Base-by-base conservation (phyloP, 2,888 invertebrate species). In the Plagodis pulveraria region DNA sequence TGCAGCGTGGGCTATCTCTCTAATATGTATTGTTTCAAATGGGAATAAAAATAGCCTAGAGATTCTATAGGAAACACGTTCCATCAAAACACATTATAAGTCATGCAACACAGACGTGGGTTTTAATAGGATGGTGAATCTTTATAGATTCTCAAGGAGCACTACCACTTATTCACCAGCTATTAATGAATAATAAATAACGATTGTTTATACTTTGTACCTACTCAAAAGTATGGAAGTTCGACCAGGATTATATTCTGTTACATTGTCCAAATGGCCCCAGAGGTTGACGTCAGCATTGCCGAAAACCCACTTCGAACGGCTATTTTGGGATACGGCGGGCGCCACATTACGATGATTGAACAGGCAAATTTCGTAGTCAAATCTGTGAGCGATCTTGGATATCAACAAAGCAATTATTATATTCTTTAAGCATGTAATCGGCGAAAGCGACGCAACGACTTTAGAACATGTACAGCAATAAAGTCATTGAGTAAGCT, bases 201-300 rank as follows among this genome's bases (percentile, higher is more conserved):
- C 41, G 52, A 61, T 53, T 56, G 52, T 53, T 61, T 53, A 56
- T 46, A 50, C 52, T 52, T 62, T 61, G 50, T 56, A 50, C 57
- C 55, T 40, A 60, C 54, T 59, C 50, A 66, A 58, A 56, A 54
- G 56, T 47, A 61, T 65, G 57, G 64, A 56, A 66, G 54, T 65
- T 62, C 32, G 55, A 51, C 59, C 56, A 34, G 66, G 61, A 67
- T n/a, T 71, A 65, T 22, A 22, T 22, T 72, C 57, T 67, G 67
- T 75, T 72, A 84, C 81, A 83, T 76, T 84, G 77, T 77, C 84
- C 86, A 86, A 87, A 86, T 83, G 83, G 82, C 84, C 78, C 75
- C 54, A 73, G 62, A 69, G 62, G 64, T 72, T 87, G 89, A 89
- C 87, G 89, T 88, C 84, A 87, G 71, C 76, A 74, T 78, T 80